phyloP scores from a whole-genome alignment of 2,113 vertebrate species.

The Saiga tatarica region DNA sequence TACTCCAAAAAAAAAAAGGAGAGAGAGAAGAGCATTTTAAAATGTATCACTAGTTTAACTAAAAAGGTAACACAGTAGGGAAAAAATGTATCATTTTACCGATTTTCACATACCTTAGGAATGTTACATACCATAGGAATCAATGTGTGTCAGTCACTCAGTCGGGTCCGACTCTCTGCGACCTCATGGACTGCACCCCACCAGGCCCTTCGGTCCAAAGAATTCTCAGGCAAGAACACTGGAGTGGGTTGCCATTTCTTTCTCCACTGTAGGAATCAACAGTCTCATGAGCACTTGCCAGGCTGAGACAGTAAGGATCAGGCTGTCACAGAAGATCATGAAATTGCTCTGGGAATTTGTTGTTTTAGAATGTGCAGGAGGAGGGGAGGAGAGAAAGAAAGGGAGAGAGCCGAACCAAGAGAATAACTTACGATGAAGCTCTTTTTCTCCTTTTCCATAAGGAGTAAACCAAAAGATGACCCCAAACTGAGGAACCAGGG shows the following conservation, averaged over 20 bases:
- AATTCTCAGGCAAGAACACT: neutral
- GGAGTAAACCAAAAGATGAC: neutral
- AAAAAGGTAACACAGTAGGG: neutral
- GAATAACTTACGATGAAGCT: neutral
- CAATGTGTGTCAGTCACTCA: neutral
- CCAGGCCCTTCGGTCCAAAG: neutral
- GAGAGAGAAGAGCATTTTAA: neutral
- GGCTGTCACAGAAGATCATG: neutral
- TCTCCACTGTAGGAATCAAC: neutral
- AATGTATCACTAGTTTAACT: neutral
- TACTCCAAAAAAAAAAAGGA: neutral
- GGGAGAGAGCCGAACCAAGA: neutral
- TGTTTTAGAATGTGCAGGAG: neutral
- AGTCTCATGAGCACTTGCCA: neutral
- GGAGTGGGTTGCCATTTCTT: neutral
- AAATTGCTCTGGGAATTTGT: neutral
- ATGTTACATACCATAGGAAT: neutral
- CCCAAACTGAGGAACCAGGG: neutral
- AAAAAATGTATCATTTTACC: neutral
- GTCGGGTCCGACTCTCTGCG: rapidly evolving
- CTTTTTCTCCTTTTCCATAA: neutral
- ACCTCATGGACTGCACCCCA: neutral
- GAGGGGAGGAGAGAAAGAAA: no score
- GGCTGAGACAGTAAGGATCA: neutral
- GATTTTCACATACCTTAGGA: neutral